Percentiles rank a stretch among this genome's conserved stretches.
These are phyloP conservation scores for Emys orbicularis DNA, from an alignment of 2,797 vertebrate genomes.

Conservation along the genomic window DNA sequence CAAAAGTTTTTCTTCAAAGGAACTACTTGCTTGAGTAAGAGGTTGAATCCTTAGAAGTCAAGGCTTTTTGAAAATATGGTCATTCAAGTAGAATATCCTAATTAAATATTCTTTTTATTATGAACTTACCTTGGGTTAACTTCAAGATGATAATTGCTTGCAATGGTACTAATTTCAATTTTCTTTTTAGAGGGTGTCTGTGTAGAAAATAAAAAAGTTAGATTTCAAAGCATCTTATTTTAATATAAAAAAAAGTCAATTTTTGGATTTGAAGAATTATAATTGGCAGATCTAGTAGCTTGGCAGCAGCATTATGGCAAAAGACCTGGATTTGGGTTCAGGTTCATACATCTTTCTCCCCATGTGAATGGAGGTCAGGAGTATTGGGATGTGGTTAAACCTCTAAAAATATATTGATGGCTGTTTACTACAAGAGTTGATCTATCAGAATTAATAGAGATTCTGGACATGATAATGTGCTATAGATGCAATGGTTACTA, in stretches of 20 bases:
- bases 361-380: neutral
- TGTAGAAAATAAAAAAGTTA: neutral
- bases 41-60: neutral
- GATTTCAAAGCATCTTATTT: neutral
- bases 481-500: neutral
- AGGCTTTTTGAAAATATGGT: neutral
- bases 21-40: neutral
- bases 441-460: neutral
- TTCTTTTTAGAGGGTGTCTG: conserved; percentile 99
- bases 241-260: neutral
- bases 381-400: neutral
- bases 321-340: neutral
- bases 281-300: neutral
- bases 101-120: neutral
- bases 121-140: conserved; percentile 92
- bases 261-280: neutral
- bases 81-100: neutral
- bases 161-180: conserved; percentile 98
- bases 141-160: conserved; percentile 99
- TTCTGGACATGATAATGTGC: neutral
- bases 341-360: rapidly evolving
- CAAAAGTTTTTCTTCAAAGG: neutral
- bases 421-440: neutral
- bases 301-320: neutral
- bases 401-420: neutral